These are phyloP conservation scores for Melolontha melolontha DNA, from an alignment of 2,888 invertebrate species.

Conservation along the genomic window DNA sequence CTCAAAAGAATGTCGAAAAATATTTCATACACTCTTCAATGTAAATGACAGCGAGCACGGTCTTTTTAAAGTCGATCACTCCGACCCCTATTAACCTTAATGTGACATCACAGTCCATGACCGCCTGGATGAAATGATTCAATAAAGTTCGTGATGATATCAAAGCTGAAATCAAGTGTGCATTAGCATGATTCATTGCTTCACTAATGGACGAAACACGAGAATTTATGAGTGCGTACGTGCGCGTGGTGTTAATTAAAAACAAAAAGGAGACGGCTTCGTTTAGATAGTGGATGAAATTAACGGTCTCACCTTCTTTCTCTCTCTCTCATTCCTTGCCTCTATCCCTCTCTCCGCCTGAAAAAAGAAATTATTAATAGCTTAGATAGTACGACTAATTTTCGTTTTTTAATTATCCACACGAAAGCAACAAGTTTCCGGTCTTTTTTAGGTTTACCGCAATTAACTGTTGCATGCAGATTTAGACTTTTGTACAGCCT, in stretches of 20 bases:
- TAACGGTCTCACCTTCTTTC: too few species aligned
- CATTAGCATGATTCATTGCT: conserved; percentile 47
- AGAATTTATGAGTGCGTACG: conserved; percentile 5
- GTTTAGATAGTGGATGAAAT: too few species aligned
- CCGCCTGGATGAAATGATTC: conserved; percentile 46
- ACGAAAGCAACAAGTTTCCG: conserved; percentile 15
- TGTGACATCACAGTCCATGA: conserved; percentile 45
- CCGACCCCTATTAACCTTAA: conserved; percentile 25
- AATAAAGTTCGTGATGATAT: conserved; percentile 48
- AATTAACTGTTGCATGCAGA: too few species aligned
- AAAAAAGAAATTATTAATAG: conserved; percentile 25
- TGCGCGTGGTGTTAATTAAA: conserved; percentile 26
- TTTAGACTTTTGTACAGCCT: too few species aligned
- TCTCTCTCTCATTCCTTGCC: too few species aligned
- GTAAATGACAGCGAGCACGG: too few species aligned
- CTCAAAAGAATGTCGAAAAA: too few species aligned
- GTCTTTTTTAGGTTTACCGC: background rate
- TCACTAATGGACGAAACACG: conserved; percentile 43
- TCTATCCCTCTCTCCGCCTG: background rate
- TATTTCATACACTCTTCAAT: too few species aligned
- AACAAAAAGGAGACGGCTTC: conserved; percentile 9
- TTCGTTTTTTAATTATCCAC: conserved; percentile 6
- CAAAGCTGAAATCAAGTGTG: conserved; percentile 45
- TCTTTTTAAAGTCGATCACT: conserved; percentile 14
- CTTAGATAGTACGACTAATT: conserved; percentile 10